Evolutionary conservation across 2,888 invertebrate species (phyloP).

Genomic region (Drosophila hamatofila): DNA sequence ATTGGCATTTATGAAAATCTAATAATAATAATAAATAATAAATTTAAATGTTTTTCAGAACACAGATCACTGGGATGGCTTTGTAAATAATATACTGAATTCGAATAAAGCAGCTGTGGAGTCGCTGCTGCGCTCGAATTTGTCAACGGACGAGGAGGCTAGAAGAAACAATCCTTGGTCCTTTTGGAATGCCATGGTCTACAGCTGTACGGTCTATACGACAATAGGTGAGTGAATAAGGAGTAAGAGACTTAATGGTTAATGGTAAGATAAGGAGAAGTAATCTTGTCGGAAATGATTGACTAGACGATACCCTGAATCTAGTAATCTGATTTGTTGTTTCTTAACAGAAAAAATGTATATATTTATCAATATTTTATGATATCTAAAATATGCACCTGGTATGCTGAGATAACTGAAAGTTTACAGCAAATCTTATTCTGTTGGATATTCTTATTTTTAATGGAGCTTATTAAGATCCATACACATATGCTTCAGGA

Average conservation of each 20-base stretch:
- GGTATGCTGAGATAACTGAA: too few relatives aligned
- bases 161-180: conserved; percentile 88
- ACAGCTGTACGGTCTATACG: conserved; percentile 94
- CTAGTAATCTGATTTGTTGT: too few relatives aligned
- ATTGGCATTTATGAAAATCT: too few relatives aligned
- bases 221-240: conserved; percentile 90
- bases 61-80: conserved; percentile 86
- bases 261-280: not conserved
- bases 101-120: conserved; percentile 87
- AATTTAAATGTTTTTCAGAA: conserved; percentile 1
- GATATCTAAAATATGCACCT: too few relatives aligned
- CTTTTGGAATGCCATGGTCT: conserved; percentile 94
- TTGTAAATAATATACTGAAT: conserved; percentile 85
- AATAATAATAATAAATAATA: too few relatives aligned
- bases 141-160: conserved; percentile 58
- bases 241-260: not conserved
- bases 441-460: too few relatives aligned
- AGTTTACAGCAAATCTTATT: too few relatives aligned
- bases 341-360: too few relatives aligned
- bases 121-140: conserved; percentile 57
- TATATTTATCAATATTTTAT: too few relatives aligned
- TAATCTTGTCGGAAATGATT: not conserved
- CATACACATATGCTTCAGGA: too few relatives aligned
- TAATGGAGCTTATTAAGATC: too few relatives aligned
- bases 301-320: not conserved